A percentile compares a stretch with the other conserved stretches of the same genome.
These are phyloP conservation scores for Schizothorax lantsangensis DNA, from an alignment of 2,797 vertebrate genomes.

Conservation along the genomic window DNA sequence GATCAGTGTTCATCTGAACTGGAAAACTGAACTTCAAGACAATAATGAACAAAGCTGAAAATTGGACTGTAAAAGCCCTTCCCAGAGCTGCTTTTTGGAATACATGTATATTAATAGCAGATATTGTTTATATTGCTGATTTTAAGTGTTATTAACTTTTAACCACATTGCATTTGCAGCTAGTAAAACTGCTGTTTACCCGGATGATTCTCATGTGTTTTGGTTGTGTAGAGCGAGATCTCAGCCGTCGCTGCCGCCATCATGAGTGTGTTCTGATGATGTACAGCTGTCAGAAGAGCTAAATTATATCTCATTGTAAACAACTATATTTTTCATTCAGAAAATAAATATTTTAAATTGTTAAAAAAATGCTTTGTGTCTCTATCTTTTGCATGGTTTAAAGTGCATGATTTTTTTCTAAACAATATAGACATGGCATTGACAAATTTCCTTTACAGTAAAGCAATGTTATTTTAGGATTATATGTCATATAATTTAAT, in stretches of 20 bases:
- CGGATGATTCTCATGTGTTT: not conserved
- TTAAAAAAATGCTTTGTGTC: not conserved
- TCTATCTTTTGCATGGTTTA: not conserved
- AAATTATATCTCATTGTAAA: conserved; percentile 79
- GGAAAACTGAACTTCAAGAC: conserved; percentile 25
- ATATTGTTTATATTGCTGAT: conserved; percentile 51
- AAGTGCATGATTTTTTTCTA: not conserved
- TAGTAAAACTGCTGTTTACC: conserved; percentile 16
- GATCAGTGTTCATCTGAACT: conserved; percentile 51
- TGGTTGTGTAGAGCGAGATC: not conserved
- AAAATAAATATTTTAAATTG: conserved; percentile 87
- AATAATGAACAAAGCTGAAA: conserved; percentile 29
- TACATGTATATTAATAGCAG: conserved; percentile 40
- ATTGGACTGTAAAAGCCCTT: conserved; percentile 42
- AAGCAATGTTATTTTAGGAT: not conserved
- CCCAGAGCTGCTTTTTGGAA: conserved; percentile 45
- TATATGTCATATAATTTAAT: too few species aligned
- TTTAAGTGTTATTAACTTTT: conserved; percentile 71
- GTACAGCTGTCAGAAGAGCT: conserved; percentile 83
- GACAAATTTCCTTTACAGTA: not conserved
- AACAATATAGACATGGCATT: not conserved
- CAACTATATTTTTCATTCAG: conserved; percentile 79
- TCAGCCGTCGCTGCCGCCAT: not conserved
- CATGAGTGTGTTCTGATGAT: conserved; percentile 78
- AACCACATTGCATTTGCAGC: conserved; percentile 18